Conservation (phyloP, 2,888 invertebrate species). For the Drosophila gaucha region DNA sequence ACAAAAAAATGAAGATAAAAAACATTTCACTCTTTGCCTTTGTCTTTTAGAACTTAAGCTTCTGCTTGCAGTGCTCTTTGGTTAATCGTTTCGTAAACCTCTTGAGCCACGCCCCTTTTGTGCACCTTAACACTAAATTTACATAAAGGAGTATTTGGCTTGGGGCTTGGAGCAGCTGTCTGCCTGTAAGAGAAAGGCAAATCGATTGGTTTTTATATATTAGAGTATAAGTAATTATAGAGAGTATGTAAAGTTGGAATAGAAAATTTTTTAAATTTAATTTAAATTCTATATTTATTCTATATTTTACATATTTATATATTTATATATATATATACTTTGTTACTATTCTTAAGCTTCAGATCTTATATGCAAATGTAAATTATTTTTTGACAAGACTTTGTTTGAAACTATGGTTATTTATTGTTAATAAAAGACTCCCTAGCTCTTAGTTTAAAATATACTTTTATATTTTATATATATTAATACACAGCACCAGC, state of each 20-base stretch:
- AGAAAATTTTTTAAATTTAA: too few relatives aligned
- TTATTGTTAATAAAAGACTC: too few relatives aligned
- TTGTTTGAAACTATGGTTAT: too few relatives aligned
- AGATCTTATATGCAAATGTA: too few relatives aligned
- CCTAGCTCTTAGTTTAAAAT: too few relatives aligned
- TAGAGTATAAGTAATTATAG: neutral
- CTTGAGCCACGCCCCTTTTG: conserved; percentile 60
- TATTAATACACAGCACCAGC: too few relatives aligned
- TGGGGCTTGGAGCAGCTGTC: conserved; percentile 26
- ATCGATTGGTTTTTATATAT: neutral
- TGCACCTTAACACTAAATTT: conserved; percentile 69
- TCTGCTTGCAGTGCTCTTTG: conserved; percentile 2
- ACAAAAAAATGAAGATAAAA: neutral
- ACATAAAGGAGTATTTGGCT: conserved; percentile 25
- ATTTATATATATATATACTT: too few relatives aligned
- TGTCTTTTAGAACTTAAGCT: conserved; percentile 12
- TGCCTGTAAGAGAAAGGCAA: neutral
- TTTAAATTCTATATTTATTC: too few relatives aligned
- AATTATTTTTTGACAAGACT: too few relatives aligned
- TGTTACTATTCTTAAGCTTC: too few relatives aligned
- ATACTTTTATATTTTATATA: too few relatives aligned
- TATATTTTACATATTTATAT: neutral
- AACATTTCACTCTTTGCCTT: conserved; percentile 2
- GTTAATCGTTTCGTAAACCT: conserved; percentile 10
- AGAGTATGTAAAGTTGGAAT: too few relatives aligned